These are phyloP conservation scores for Atractosteus spatula DNA, from an alignment of 2,113 vertebrate genomes.

Conservation along the genomic window DNA sequence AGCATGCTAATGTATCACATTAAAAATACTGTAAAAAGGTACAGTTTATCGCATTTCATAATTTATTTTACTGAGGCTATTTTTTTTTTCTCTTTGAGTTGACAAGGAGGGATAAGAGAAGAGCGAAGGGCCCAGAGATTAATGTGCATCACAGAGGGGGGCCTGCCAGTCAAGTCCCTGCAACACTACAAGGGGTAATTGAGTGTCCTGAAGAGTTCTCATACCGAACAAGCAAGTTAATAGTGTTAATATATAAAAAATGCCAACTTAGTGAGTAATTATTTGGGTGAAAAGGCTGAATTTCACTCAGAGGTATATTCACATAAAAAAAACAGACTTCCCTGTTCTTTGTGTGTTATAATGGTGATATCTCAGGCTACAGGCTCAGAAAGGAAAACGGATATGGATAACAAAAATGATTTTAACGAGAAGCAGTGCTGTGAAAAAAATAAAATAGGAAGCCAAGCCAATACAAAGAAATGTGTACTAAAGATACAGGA, in stretches of 20 bases:
- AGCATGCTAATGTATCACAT: neutral
- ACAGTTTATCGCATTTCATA: neutral
- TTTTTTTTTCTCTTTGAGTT: neutral
- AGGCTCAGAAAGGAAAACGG: too few species aligned
- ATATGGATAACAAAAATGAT: neutral
- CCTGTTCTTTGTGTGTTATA: too few species aligned
- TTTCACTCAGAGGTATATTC: neutral
- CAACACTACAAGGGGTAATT: neutral
- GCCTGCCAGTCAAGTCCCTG: too few species aligned
- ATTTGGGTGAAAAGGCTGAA: neutral
- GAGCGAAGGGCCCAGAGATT: too few species aligned
- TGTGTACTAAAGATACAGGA: neutral
- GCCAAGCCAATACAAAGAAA: neutral
- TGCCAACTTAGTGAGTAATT: neutral
- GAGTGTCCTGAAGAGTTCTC: neutral
- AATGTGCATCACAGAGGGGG: too few species aligned
- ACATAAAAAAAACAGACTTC: neutral
- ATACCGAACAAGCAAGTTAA: slow-evolving; percentile 9
- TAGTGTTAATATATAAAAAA: neutral
- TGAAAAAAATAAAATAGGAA: neutral
- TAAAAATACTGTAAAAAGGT: neutral
- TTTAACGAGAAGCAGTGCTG: neutral
- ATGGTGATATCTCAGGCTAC: too few species aligned
- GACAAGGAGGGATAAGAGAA: too few species aligned
- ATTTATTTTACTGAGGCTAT: neutral